Evolutionary conservation across 2,113 vertebrate genomes (phyloP).

Genomic region (Istiophorus platypterus): DNA sequence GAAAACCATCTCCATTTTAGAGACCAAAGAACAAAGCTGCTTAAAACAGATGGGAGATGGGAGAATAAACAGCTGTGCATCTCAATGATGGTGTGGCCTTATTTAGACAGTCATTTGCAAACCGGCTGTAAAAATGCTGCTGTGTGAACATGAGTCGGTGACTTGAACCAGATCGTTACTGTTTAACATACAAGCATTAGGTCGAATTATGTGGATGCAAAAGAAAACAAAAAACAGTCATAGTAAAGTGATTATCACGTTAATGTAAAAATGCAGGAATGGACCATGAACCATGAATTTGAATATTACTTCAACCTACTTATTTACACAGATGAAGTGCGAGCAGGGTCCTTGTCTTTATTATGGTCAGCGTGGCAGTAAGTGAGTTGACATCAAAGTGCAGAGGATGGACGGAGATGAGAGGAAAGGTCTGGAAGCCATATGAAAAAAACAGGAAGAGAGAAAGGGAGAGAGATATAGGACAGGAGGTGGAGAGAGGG

Average conservation of each 20-base stretch:
- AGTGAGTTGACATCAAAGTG: slow-evolving; percentile 68
- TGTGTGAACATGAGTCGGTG: too few relatives aligned
- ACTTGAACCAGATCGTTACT: not conserved
- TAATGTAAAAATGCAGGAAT: not conserved
- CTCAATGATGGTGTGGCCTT: not conserved
- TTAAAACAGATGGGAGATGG: slow-evolving; percentile 4
- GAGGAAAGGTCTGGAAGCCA: slow-evolving; percentile 70
- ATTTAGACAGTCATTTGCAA: not conserved
- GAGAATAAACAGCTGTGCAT: not conserved
- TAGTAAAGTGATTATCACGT: not conserved
- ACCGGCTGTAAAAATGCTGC: not conserved
- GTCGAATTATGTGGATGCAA: too few relatives aligned
- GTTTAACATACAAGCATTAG: not conserved
- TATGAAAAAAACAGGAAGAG: slow-evolving; percentile 74
- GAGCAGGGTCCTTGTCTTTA: slow-evolving; percentile 43
- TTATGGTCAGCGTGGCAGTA: slow-evolving; percentile 49
- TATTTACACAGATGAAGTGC: slow-evolving; percentile 23
- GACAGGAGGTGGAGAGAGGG: slow-evolving; percentile 25
- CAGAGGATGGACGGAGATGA: slow-evolving; percentile 63
- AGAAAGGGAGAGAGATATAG: slow-evolving; percentile 36
- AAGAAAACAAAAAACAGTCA: too few relatives aligned
- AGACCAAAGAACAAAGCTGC: not conserved
- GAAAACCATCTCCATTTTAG: not conserved
- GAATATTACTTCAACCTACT: not conserved
- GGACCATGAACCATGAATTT: not conserved